phyloP scores from a whole-genome alignment of 2,113 vertebrate species.

The Hippocampus guttulatus region DNA sequence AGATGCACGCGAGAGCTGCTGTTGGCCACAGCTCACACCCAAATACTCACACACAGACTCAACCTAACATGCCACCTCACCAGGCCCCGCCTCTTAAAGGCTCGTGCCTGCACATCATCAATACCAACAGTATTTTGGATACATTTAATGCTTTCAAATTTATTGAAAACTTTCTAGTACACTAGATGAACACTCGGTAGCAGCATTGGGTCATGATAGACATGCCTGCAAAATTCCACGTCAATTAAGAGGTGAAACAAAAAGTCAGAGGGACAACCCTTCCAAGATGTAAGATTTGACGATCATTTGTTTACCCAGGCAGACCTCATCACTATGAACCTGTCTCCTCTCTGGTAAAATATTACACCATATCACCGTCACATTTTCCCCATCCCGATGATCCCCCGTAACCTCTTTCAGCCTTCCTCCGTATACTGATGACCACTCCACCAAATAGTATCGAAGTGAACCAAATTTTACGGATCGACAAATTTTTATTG shows the following conservation, averaged over 20 bases:
- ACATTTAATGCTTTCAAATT: too few species aligned
- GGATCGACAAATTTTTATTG: neutral
- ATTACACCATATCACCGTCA: neutral
- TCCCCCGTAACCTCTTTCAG: neutral
- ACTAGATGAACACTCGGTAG: too few species aligned
- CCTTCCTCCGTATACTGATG: neutral
- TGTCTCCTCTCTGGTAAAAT: neutral
- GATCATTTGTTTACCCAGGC: conserved; percentile 18
- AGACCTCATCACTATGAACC: neutral
- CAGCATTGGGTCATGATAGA: neutral
- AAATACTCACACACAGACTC: too few species aligned
- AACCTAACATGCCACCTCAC: too few species aligned
- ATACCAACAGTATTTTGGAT: too few species aligned
- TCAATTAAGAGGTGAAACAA: neutral
- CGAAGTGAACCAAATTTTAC: too few species aligned
- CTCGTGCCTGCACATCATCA: too few species aligned
- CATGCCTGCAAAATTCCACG: neutral
- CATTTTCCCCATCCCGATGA: neutral
- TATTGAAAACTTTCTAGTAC: too few species aligned
- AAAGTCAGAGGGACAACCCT: neutral
- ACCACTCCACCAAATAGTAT: neutral
- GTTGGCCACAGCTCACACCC: too few species aligned
- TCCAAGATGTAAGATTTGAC: neutral
- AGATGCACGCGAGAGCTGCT: too few species aligned
- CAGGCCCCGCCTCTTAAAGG: too few species aligned